phyloP scores from a whole-genome alignment of 2,888 invertebrate species.

The Parnassius glacialis region DNA sequence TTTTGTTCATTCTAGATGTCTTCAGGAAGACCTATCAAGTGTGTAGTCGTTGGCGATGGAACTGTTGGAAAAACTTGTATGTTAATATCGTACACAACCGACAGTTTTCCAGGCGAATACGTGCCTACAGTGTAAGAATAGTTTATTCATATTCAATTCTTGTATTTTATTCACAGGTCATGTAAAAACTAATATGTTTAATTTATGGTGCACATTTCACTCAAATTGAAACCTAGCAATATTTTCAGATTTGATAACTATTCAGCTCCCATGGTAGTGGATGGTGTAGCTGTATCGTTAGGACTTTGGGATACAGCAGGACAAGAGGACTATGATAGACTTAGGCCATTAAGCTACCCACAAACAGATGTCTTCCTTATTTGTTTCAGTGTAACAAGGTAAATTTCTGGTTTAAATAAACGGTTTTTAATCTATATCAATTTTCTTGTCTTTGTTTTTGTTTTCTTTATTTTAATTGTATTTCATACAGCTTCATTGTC shows the following conservation, averaged over 20 bases:
- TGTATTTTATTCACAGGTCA: too few relatives aligned
- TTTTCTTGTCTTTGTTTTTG: too few relatives aligned
- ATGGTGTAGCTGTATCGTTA: conserved; percentile 97
- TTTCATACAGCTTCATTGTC: background rate
- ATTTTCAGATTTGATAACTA: conserved; percentile 96
- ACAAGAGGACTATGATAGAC: conserved; percentile 98
- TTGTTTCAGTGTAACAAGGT: conserved; percentile 97
- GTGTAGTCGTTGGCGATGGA: conserved; percentile 95
- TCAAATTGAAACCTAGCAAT: background rate
- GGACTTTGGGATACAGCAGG: conserved; percentile 99
- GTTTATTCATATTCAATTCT: conserved; percentile 29
- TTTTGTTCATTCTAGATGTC: conserved; percentile 84
- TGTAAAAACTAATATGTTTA: too few relatives aligned
- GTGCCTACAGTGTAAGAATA: conserved; percentile 94
- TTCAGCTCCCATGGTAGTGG: conserved; percentile 99
- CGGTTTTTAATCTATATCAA: too few relatives aligned
- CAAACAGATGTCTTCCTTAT: conserved; percentile 99
- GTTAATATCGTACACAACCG: conserved; percentile 95
- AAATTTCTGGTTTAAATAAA: conserved; percentile 19
- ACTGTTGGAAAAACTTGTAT: conserved; percentile 97
- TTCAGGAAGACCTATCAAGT: conserved; percentile 95
- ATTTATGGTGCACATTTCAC: too few relatives aligned
- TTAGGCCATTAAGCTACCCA: conserved; percentile 97
- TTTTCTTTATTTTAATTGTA: too few relatives aligned
- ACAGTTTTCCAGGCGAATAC: conserved; percentile 96